These are phyloP conservation scores for Danio aesculapii DNA, from an alignment of 2,797 vertebrate species.

Conservation along the genomic window DNA sequence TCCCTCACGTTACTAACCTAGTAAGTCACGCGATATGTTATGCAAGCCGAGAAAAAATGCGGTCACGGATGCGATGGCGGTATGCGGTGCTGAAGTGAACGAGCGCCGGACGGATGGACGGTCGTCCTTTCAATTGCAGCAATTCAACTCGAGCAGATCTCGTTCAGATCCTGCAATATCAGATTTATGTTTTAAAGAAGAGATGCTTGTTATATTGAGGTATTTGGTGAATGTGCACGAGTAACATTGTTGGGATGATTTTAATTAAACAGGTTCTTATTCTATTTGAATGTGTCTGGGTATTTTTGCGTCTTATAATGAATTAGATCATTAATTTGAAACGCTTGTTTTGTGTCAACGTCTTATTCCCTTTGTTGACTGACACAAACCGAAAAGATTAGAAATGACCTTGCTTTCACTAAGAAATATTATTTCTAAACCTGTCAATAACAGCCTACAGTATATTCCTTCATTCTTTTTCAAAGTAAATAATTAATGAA, in stretches of 20 bases:
- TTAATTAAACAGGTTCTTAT: background rate
- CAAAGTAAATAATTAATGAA: background rate
- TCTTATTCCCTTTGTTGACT: background rate
- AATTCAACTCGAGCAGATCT: background rate
- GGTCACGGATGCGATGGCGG: constrained; percentile 46
- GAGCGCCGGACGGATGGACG: background rate
- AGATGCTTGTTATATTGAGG: background rate
- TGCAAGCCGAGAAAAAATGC: constrained; percentile 57
- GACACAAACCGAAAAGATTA: background rate
- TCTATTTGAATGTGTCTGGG: background rate
- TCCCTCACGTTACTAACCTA: constrained; percentile 53
- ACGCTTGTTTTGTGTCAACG: background rate
- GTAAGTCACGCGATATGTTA: constrained; percentile 64
- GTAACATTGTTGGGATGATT: background rate
- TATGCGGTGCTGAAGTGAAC: background rate
- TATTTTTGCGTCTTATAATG: background rate
- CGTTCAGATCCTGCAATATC: background rate
- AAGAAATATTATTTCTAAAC: background rate
- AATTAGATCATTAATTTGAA: background rate
- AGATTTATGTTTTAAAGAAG: background rate
- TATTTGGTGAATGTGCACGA: background rate
- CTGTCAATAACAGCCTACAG: background rate
- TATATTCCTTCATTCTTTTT: background rate
- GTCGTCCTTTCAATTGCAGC: background rate
- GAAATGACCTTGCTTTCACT: background rate